A percentile compares a stretch with the other conserved stretches of the same genome.
phyloP scores from a whole-genome alignment of 1,140 invertebrate genomes.

The Trichogramma pretiosum region DNA sequence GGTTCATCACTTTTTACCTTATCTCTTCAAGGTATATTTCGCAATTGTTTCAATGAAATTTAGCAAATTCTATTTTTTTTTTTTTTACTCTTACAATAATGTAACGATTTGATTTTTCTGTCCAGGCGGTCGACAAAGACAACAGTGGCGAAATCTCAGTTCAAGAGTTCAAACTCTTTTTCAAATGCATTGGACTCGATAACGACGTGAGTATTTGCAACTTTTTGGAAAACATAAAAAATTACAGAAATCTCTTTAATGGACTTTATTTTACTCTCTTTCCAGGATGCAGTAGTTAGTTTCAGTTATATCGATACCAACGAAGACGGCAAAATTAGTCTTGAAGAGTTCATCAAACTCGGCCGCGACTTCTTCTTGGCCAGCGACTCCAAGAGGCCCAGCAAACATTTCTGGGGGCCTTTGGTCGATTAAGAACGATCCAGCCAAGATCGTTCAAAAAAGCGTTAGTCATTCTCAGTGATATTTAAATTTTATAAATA shows the following conservation, averaged over 20 bases:
- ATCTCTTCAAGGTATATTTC: constrained; percentile 62
- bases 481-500: not conserved
- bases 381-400: constrained; percentile 64
- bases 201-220: constrained; percentile 48
- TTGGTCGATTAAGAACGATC: constrained; percentile 47
- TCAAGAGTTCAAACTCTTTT: constrained; percentile 75
- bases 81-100: too few relatives aligned
- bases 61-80: constrained; percentile 4
- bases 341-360: constrained; percentile 68
- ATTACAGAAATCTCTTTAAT: not conserved
- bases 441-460: not conserved
- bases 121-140: constrained; percentile 72
- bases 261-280: constrained; percentile 16
- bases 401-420: constrained; percentile 79
- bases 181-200: constrained; percentile 63
- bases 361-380: constrained; percentile 71
- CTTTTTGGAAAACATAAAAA: too few relatives aligned
- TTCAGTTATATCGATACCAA: constrained; percentile 71
- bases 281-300: constrained; percentile 57
- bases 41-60: constrained; percentile 11
- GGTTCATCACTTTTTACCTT: constrained; percentile 66
- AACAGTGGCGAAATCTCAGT: constrained; percentile 66
- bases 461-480: constrained; percentile 8
- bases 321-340: constrained; percentile 62
- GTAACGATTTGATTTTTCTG: too few relatives aligned